Evolutionary conservation across 2,113 vertebrate species (phyloP).

Genomic region (Gallinago paraguaiae): DNA sequence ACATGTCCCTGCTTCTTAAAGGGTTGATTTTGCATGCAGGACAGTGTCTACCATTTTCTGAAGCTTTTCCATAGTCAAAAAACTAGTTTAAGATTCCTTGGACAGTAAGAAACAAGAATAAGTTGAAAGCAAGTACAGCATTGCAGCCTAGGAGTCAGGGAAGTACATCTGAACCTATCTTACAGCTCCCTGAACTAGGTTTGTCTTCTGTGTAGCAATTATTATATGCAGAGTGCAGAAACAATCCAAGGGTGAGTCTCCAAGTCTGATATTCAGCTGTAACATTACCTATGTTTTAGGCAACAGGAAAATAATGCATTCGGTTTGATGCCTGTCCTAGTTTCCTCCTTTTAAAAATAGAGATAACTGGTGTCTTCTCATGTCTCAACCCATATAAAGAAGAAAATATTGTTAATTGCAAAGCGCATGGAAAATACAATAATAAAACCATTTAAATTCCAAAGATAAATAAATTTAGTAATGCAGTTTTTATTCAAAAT

Average conservation of each 20-base stretch:
- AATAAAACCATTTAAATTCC: not conserved
- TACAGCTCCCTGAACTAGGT: not conserved
- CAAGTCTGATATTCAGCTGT: not conserved
- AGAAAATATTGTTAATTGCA: not conserved
- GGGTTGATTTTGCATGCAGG: not conserved
- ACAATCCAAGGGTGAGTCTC: not conserved
- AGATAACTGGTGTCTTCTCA: not conserved
- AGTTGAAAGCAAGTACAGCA: not conserved
- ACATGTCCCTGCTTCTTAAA: not conserved
- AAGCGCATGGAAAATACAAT: not conserved
- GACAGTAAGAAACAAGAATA: not conserved
- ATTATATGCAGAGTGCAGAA: not conserved
- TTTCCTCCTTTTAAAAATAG: not conserved
- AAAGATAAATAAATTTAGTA: not conserved
- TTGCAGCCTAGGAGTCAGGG: not conserved
- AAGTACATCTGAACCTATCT: not conserved
- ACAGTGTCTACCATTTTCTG: not conserved
- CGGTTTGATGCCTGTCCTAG: accelerated
- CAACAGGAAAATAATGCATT: not conserved
- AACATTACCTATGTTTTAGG: not conserved
- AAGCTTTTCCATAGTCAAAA: not conserved
- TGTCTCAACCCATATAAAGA: not conserved
- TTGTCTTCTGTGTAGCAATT: not conserved
- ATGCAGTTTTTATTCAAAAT: not conserved
- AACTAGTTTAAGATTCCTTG: not conserved